Conservation (phyloP, 1,140 invertebrate species). For the Hestina assimilis region DNA sequence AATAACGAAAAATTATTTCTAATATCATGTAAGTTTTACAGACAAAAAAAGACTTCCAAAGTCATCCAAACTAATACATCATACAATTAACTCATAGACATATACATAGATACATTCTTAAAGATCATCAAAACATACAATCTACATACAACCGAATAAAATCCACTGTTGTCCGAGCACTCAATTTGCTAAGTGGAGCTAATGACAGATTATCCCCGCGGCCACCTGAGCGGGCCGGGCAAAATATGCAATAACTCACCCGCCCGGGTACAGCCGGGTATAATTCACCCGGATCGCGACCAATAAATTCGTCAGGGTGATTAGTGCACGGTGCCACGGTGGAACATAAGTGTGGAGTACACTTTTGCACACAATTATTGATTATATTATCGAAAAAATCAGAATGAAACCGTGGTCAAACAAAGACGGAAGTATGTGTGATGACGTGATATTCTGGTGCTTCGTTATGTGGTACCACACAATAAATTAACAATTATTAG, state of each 20-base stretch:
- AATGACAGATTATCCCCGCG: conserved; percentile 64
- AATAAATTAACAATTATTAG: no score
- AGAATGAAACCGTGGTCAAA: no score
- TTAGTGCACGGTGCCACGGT: conserved; percentile 36
- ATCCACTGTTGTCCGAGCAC: conserved; percentile 14
- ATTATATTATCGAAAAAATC: background rate
- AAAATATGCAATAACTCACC: conserved; percentile 64
- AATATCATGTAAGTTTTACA: no score
- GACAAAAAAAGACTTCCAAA: no score
- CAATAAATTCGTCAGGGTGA: conserved; percentile 72
- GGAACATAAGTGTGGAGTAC: conserved; percentile 25
- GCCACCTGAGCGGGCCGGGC: conserved; percentile 57
- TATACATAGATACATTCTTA: no score
- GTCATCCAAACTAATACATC: no score
- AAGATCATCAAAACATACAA: no score
- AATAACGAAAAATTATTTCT: no score
- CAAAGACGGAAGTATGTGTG: no score
- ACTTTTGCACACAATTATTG: background rate
- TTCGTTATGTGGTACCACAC: no score
- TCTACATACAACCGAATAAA: background rate
- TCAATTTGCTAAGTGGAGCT: conserved; percentile 59
- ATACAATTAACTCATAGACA: no score
- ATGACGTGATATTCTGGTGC: no score
- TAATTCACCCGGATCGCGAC: conserved; percentile 59
- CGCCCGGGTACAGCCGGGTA: conserved; percentile 31